Percentiles rank a stretch among this genome's conserved stretches.
phyloP scores from a whole-genome alignment of 2,888 invertebrate species.

The Parnassius mnemosyne region DNA sequence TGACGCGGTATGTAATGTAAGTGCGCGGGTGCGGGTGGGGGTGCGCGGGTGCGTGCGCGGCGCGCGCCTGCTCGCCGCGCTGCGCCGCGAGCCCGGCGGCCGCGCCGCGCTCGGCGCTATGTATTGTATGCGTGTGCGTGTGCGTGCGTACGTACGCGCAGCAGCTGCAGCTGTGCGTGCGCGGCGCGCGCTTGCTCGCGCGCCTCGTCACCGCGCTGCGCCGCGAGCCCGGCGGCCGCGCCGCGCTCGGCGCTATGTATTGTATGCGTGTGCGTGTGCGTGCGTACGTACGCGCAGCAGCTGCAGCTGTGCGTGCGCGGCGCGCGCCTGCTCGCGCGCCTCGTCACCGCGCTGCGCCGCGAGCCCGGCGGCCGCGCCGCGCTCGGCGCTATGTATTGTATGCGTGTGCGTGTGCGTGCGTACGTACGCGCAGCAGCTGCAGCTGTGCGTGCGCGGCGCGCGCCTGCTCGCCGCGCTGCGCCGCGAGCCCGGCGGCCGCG shows the following conservation, averaged over 20 bases:
- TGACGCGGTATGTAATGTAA: too few relatives aligned
- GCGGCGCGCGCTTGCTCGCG: slow-evolving; percentile 51
- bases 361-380: slow-evolving; percentile 43
- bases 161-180: slow-evolving; percentile 49
- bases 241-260: slow-evolving; percentile 46
- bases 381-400: too few relatives aligned
- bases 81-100: slow-evolving; percentile 43
- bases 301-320: slow-evolving; percentile 51
- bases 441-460: slow-evolving; percentile 50
- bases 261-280: too few relatives aligned
- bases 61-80: slow-evolving; percentile 49
- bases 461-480: slow-evolving; percentile 49
- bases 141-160: slow-evolving; percentile 40
- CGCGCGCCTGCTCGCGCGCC: slow-evolving; percentile 50
- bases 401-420: too few relatives aligned
- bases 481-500: slow-evolving; percentile 43
- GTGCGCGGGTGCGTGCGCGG: slow-evolving; percentile 10
- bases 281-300: slow-evolving; percentile 44
- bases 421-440: slow-evolving; percentile 47
- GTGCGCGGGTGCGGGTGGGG: too few relatives aligned
- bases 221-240: slow-evolving; percentile 43
- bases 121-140: too few relatives aligned
- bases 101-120: slow-evolving; percentile 42
- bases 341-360: slow-evolving; percentile 47
- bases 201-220: slow-evolving; percentile 48